Conservation (phyloP, 2,797 vertebrate species). For the Echeneis naucrates region DNA sequence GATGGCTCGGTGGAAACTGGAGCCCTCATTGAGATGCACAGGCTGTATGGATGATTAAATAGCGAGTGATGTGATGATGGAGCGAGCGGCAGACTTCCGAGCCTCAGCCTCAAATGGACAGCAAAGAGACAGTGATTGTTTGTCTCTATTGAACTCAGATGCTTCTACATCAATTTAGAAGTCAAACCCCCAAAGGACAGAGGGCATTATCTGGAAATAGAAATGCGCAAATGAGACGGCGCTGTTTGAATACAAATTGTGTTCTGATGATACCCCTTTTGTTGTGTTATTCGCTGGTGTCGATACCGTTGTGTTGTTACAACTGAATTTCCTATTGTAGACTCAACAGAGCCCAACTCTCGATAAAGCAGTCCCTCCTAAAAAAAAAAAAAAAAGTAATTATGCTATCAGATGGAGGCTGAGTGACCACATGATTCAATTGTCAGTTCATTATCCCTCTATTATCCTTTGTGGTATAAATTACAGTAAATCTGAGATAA, state of each 20-base stretch:
- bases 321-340: conserved; percentile 18
- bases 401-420: conserved; percentile 62
- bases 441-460: conserved; percentile 61
- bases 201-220: conserved; percentile 40
- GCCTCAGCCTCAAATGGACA: conserved; percentile 30
- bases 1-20: conserved; percentile 75
- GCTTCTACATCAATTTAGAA: conserved; percentile 40
- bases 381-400: conserved; percentile 36
- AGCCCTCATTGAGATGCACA: conserved; percentile 69
- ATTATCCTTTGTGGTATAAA: conserved; percentile 62
- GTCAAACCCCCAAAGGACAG: conserved; percentile 26
- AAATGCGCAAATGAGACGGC: conserved; percentile 29
- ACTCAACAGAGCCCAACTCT: conserved; percentile 21
- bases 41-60: conserved; percentile 77
- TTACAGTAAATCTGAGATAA: conserved; percentile 78
- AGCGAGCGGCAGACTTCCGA: conserved; percentile 49
- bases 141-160: conserved; percentile 48
- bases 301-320: conserved; percentile 28
- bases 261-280: conserved; percentile 22
- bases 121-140: conserved; percentile 46
- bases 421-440: conserved; percentile 58
- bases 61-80: conserved; percentile 64
- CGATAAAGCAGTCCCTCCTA: conserved; percentile 34
- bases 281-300: conserved; percentile 1
- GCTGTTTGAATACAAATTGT: conserved; percentile 51